These are phyloP conservation scores for Acrobasis repandana DNA, from an alignment of 2,888 invertebrate species.

Conservation along the genomic window DNA sequence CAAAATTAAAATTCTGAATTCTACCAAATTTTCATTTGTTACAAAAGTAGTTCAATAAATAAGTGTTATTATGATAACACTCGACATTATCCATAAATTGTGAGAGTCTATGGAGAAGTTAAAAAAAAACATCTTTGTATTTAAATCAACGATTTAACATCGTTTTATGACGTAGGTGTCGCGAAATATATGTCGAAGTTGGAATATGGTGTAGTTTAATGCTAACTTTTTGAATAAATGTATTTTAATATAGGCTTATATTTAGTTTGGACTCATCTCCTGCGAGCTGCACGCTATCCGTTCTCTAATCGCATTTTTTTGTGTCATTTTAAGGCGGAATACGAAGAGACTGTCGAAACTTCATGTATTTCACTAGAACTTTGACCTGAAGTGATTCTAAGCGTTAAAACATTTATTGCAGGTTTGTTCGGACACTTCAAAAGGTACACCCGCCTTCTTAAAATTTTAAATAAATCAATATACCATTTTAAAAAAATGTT, in stretches of 20 bases:
- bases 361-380: no score
- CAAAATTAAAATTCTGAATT: background rate
- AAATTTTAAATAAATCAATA: no score
- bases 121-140: background rate
- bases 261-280: slow-evolving; percentile 50
- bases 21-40: background rate
- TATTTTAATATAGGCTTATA: slow-evolving; percentile 34
- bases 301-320: no score
- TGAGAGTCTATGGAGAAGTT: background rate
- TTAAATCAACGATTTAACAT: slow-evolving; percentile 1
- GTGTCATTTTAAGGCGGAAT: no score
- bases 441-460: no score
- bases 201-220: slow-evolving; percentile 28
- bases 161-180: background rate
- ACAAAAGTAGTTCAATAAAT: background rate
- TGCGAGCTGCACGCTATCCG: slow-evolving; percentile 25
- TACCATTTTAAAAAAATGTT: no score
- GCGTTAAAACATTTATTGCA: no score
- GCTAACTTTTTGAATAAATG: slow-evolving; percentile 29
- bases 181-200: background rate
- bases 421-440: no score
- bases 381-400: no score
- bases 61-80: background rate
- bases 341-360: no score
- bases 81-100: slow-evolving; percentile 5